These are phyloP conservation scores for Aproaerema taeniolella DNA, from an alignment of 2,888 invertebrate genomes.

Conservation along the genomic window DNA sequence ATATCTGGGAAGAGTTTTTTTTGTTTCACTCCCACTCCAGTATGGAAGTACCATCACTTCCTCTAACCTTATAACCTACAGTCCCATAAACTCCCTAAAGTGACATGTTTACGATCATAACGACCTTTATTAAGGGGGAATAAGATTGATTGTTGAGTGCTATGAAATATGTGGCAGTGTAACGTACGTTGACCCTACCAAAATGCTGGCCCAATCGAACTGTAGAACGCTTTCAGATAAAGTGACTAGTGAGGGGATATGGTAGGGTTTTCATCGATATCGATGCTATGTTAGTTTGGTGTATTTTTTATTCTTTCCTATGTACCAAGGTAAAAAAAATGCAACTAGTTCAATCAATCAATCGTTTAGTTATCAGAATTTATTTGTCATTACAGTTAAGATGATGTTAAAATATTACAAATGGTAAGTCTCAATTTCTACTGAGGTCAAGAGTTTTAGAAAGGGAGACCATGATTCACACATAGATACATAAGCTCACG, in stretches of 20 bases:
- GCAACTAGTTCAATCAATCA: too few relatives aligned
- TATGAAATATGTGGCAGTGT: constrained; percentile 54
- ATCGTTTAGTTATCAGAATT: too few relatives aligned
- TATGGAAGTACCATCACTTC: constrained; percentile 1
- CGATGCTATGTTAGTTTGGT: too few relatives aligned
- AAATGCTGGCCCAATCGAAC: constrained; percentile 48
- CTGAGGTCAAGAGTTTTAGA: too few relatives aligned
- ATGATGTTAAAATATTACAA: too few relatives aligned
- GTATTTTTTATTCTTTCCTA: too few relatives aligned
- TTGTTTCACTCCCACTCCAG: too few relatives aligned
- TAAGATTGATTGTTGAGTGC: not conserved
- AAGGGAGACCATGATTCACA: too few relatives aligned
- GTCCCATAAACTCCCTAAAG: not conserved
- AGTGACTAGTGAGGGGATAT: constrained; percentile 37
- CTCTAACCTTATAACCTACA: constrained; percentile 7
- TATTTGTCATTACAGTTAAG: too few relatives aligned
- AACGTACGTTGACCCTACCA: constrained; percentile 57
- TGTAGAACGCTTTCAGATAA: constrained; percentile 48
- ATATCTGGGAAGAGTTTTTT: not conserved
- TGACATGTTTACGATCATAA: not conserved
- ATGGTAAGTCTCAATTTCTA: too few relatives aligned
- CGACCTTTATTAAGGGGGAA: not conserved
- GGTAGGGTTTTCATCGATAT: constrained; percentile 17
- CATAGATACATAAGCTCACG: too few relatives aligned
- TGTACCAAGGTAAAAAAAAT: too few relatives aligned